Percentiles rank a stretch among this genome's conserved stretches.
These are phyloP conservation scores for Callithrix jacchus DNA, from an alignment of 2,113 vertebrate genomes.

Conservation along the genomic window DNA sequence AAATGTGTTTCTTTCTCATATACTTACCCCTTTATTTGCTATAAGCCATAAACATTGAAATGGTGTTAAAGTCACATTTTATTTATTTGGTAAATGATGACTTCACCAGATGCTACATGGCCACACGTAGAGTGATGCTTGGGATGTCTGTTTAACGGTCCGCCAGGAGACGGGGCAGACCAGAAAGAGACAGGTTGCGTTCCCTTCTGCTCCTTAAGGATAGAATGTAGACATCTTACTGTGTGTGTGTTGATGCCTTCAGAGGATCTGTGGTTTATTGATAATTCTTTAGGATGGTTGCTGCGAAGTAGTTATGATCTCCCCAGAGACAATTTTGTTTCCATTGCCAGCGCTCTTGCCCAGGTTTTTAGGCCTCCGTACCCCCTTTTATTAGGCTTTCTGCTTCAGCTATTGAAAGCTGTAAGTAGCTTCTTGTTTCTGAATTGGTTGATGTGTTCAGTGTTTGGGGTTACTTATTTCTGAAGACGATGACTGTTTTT, in stretches of 20 bases:
- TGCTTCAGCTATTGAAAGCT: background rate
- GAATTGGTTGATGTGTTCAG: background rate
- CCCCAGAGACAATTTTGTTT: background rate
- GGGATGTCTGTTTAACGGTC: rapidly evolving
- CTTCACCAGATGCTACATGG: rapidly evolving
- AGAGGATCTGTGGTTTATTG: background rate
- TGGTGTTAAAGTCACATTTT: background rate
- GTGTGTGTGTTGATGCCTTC: background rate
- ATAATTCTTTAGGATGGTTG: background rate
- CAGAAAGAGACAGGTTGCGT: rapidly evolving
- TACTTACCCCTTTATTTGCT: background rate
- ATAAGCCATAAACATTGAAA: background rate
- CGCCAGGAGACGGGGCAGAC: background rate
- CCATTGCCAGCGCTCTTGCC: background rate
- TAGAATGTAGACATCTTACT: background rate
- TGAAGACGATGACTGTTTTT: background rate
- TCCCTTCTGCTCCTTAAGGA: background rate
- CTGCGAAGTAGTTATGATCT: background rate
- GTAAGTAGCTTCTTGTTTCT: background rate
- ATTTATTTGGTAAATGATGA: background rate
- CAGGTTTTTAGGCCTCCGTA: background rate
- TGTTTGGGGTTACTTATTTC: conserved; percentile 14
- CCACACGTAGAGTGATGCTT: background rate
- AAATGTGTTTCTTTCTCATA: background rate
- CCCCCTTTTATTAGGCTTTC: background rate